Evolutionary conservation across 2,888 invertebrate genomes (phyloP).

Genomic region (Yponomeuta malinellus): DNA sequence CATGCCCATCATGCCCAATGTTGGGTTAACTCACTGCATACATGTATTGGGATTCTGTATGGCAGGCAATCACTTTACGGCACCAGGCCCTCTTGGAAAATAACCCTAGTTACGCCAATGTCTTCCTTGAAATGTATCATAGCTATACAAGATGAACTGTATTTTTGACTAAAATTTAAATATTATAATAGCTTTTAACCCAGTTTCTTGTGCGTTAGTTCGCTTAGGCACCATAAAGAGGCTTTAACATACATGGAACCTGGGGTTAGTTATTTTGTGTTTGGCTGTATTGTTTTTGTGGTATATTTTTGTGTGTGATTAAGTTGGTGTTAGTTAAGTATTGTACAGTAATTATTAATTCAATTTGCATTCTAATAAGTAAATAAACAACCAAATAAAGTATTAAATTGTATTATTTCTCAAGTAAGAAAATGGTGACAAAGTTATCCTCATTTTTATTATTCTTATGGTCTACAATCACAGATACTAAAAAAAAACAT

Average conservation of each 20-base stretch:
- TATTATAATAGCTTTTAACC: not conserved
- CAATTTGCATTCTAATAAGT: conserved; percentile 17
- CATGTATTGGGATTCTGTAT: too few species aligned
- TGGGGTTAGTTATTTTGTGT: not conserved
- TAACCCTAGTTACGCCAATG: not conserved
- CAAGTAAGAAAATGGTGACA: conserved; percentile 15
- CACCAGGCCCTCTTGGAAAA: too few species aligned
- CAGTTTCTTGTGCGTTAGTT: not conserved
- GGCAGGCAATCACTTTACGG: too few species aligned
- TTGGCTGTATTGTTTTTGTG: not conserved
- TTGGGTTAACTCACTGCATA: too few species aligned
- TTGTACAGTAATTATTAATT: conserved; percentile 23
- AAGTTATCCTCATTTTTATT: not conserved
- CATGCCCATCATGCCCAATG: too few species aligned
- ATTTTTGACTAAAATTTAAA: not conserved
- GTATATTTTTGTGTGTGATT: not conserved
- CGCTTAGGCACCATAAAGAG: too few species aligned
- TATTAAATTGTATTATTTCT: conserved; percentile 20
- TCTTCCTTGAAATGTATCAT: not conserved
- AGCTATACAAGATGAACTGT: not conserved
- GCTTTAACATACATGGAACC: too few species aligned
- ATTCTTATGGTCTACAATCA: conserved; percentile 6
- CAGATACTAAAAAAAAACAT: not conserved
- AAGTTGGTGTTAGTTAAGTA: not conserved
- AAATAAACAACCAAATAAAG: conserved; percentile 14